phyloP scores from a whole-genome alignment of 2,888 invertebrate species.

The Aplocera efformata region DNA sequence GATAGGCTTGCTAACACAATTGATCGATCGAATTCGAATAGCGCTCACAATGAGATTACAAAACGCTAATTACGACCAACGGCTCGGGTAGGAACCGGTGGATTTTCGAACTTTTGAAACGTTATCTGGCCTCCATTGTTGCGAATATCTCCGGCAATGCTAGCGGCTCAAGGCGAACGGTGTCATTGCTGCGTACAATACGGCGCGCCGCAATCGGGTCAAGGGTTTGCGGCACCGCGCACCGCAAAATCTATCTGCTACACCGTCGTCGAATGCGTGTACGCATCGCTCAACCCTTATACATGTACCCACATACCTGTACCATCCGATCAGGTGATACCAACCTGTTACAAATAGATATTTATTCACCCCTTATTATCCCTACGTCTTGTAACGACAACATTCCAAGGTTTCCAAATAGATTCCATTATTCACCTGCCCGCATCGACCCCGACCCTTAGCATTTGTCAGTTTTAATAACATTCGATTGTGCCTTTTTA shows the following conservation, averaged over 20 bases:
- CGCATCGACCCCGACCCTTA: conserved; percentile 47
- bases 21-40: conserved; percentile 24
- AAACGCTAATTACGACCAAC: conserved; percentile 63
- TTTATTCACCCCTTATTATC: conserved; percentile 59
- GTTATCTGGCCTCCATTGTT: conserved; percentile 81
- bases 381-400: conserved; percentile 44
- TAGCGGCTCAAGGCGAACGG: conserved; percentile 78
- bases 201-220: conserved; percentile 71
- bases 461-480: conserved; percentile 49
- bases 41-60: conserved; percentile 50
- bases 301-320: too few relatives aligned
- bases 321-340: conserved; percentile 63
- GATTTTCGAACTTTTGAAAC: conserved; percentile 78
- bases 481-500: conserved; percentile 43
- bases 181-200: conserved; percentile 79
- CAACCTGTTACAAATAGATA: conserved; percentile 40
- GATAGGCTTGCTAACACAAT: conserved; percentile 1
- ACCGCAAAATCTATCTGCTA: conserved; percentile 30
- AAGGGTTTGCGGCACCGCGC: conserved; percentile 63
- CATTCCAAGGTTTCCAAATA: conserved; percentile 54
- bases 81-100: conserved; percentile 58
- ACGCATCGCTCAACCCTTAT: conserved; percentile 30
- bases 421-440: conserved; percentile 68
- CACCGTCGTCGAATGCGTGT: conserved; percentile 13
- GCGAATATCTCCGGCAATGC: conserved; percentile 80